Evolutionary conservation across 2,113 vertebrate genomes (phyloP), one percentile per base, ranked within the genome.

Genomic region (Tetrao urogallus): DNA sequence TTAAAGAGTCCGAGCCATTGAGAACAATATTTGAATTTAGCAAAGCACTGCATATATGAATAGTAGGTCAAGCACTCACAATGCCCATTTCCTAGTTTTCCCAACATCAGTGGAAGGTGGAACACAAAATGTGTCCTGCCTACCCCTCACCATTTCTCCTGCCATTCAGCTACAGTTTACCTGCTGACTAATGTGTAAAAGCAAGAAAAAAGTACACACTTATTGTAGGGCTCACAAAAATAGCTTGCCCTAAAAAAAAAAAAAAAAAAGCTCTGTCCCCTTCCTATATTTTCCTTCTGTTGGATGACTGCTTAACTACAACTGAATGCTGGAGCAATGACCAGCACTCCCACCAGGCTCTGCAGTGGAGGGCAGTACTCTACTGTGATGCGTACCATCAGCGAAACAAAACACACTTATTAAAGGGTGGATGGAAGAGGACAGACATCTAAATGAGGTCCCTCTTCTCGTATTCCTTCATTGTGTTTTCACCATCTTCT

Each of bases 361-460:
- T 10, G 24, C 1, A 45, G n/a, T 45, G 42, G 38, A 70, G 64
- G 30, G 0, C n/a, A 15, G 24, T 2, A 6, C 27, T 69, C 48
- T n/a, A 10, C 27, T 45, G 43, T 1, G 3, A 16, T 0, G 3
- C 1, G 13, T 11, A 10, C 12, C 14, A 43, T 15, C 36, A 36
- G 24, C 40, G 42, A 64, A 64, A 56, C n/a, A 76, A 25, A 32
- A 60, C 36, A 65, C 8, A 5, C 28, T 28, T 57, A 61, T 13
- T 43, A 65, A 54, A 40, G 14, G 16, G 12, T 25, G 20, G 34
- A 61, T 32, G 54, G 63, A 76, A 0, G 2, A 47, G 22, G 57
- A 61, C 3, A 1, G 76, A 52, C 24, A 77, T 20, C 52, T 34
- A 52, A 16, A 8, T 3, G 5, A 81, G 27, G 19, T 85, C 52